These are phyloP conservation scores for Iselma pallidipennis DNA, from an alignment of 2,888 invertebrate genomes.

Conservation along the genomic window DNA sequence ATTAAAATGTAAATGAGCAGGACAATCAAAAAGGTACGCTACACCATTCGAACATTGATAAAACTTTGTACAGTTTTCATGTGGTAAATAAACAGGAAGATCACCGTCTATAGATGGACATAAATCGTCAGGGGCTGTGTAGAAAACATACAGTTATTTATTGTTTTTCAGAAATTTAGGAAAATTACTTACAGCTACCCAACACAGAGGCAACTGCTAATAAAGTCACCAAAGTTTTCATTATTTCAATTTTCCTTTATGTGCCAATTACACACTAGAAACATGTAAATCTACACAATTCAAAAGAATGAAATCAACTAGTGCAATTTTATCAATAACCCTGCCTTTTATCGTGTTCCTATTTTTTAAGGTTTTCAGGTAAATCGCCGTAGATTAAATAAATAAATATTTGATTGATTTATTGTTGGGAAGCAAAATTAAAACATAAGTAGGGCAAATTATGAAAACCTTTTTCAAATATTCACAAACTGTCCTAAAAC, in stretches of 20 bases:
- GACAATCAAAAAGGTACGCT: conserved; percentile 25
- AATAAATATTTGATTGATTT: no score
- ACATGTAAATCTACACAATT: conserved; percentile 5
- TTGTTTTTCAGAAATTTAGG: neutral
- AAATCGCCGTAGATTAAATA: no score
- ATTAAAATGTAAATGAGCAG: conserved; percentile 27
- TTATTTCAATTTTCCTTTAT: conserved; percentile 1
- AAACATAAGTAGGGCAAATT: no score
- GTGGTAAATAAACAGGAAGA: conserved; percentile 30
- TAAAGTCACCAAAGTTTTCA: neutral
- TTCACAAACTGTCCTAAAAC: no score
- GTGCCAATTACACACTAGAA: conserved; percentile 7
- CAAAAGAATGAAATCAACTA: neutral
- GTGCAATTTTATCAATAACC: neutral
- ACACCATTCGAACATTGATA: conserved; percentile 34
- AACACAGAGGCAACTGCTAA: neutral
- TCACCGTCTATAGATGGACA: no score
- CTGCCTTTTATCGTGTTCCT: neutral
- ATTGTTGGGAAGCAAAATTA: no score
- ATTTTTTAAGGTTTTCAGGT: no score
- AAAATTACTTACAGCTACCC: neutral
- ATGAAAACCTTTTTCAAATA: no score
- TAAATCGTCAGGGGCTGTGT: neutral
- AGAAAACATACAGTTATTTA: neutral
- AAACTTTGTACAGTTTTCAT: conserved; percentile 33